Evolutionary conservation across 2,113 vertebrate species (phyloP).

Genomic region (Ictalurus furcatus): DNA sequence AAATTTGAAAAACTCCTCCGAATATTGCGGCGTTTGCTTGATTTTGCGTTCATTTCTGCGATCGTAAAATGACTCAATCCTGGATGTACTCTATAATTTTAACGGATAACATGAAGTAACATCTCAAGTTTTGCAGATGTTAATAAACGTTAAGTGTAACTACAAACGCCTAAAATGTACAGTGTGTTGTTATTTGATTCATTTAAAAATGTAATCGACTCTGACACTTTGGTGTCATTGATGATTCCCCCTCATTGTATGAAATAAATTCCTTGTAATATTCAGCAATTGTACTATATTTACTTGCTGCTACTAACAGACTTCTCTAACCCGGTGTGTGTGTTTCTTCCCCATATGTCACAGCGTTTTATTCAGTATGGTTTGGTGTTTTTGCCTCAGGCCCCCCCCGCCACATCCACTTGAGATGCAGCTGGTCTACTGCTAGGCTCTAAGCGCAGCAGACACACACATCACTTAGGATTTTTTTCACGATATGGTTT

Average conservation of each 20-base stretch:
- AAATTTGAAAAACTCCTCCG: too few relatives aligned
- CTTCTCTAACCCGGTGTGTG: neutral
- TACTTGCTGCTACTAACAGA: neutral
- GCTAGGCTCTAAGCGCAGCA: neutral
- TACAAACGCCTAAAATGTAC: neutral
- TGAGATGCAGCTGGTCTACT: conserved; percentile 19
- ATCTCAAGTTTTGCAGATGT: neutral
- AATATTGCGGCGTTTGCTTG: too few relatives aligned
- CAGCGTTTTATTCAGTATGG: conserved; percentile 15
- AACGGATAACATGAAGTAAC: neutral
- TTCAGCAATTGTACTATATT: neutral
- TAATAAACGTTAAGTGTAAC: neutral
- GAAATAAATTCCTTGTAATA: too few relatives aligned
- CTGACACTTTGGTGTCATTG: neutral
- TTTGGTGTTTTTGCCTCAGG: conserved; percentile 3
- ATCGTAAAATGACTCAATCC: too few relatives aligned
- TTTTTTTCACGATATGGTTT: neutral
- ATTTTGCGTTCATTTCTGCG: too few relatives aligned
- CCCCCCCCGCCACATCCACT: neutral
- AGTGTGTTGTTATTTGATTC: neutral
- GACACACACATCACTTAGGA: conserved; percentile 13
- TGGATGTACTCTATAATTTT: too few relatives aligned
- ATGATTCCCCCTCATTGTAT: neutral
- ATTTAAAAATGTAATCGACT: neutral
- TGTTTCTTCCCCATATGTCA: conserved; percentile 10